Evolutionary conservation across 2,888 invertebrate species (phyloP).

Genomic region (Alitta virens): DNA sequence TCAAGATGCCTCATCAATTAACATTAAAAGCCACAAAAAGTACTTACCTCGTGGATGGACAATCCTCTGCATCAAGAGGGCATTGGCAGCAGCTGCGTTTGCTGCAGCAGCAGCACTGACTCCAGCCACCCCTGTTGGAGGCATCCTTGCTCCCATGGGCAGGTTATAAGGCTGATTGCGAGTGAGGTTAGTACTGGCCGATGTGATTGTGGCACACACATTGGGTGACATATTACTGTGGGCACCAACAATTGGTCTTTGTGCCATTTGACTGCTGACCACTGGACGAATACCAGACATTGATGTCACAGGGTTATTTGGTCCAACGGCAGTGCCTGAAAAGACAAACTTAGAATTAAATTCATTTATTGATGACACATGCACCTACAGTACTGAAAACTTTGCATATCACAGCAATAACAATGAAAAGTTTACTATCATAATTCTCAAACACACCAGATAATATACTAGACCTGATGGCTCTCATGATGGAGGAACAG

Average conservation of each 20-base stretch:
- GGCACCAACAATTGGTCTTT: neutral
- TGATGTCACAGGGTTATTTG: neutral
- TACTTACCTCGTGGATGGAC: conserved; percentile 8
- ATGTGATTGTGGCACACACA: too few species aligned
- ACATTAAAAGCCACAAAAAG: too few species aligned
- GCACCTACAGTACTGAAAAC: too few species aligned
- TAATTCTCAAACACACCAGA: too few species aligned
- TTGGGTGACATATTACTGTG: neutral
- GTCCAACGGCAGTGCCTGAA: neutral
- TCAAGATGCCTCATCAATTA: too few species aligned
- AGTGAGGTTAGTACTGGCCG: conserved; percentile 7
- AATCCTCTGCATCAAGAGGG: conserved; percentile 20
- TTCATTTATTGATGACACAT: too few species aligned
- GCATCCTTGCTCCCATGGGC: conserved; percentile 9
- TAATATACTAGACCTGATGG: too few species aligned
- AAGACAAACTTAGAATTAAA: neutral
- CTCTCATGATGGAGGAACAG: too few species aligned
- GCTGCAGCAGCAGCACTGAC: conserved; percentile 12
- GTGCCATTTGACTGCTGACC: neutral
- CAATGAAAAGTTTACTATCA: too few species aligned
- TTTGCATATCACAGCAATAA: too few species aligned
- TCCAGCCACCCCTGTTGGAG: conserved; percentile 3
- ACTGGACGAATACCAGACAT: neutral
- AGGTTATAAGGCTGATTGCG: neutral
- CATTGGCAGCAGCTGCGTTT: conserved; percentile 14